Conservation (phyloP, 2,888 invertebrate genomes). For the Venustoraphidia nigricollis region DNA sequence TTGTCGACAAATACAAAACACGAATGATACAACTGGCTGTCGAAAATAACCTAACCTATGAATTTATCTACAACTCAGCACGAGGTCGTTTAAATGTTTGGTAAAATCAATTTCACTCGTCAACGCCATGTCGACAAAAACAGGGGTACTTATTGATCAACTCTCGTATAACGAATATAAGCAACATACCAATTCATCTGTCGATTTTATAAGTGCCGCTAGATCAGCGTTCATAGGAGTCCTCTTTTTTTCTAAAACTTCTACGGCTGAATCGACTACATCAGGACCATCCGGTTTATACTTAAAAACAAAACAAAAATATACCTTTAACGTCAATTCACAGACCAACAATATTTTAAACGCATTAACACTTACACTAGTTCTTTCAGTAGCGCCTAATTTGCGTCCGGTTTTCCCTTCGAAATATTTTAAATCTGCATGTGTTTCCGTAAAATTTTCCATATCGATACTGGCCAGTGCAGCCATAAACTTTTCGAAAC, state of each 20-base stretch:
- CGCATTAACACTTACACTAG: slow-evolving; percentile 19
- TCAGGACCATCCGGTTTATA: slow-evolving; percentile 16
- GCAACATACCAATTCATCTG: slow-evolving; percentile 44
- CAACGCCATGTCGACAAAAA: too few relatives aligned
- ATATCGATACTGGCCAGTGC: slow-evolving; percentile 57
- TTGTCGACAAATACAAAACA: too few relatives aligned
- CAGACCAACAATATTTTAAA: too few relatives aligned
- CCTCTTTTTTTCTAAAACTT: slow-evolving; percentile 28
- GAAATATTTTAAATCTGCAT: slow-evolving; percentile 71
- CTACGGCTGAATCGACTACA: slow-evolving; percentile 31
- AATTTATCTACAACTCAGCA: too few relatives aligned
- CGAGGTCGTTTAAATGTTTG: too few relatives aligned
- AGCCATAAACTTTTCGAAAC: slow-evolving; percentile 77
- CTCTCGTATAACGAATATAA: too few relatives aligned
- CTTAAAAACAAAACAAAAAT: slow-evolving; percentile 7
- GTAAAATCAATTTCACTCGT: too few relatives aligned
- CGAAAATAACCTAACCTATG: too few relatives aligned
- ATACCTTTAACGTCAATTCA: slow-evolving; percentile 8
- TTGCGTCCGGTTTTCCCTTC: slow-evolving; percentile 60
- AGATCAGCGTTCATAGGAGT: slow-evolving; percentile 31
- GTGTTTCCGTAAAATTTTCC: slow-evolving; percentile 58
- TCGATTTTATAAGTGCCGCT: slow-evolving; percentile 43
- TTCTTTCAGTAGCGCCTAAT: slow-evolving; percentile 27
- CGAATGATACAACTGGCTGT: too few relatives aligned
- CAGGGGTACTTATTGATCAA: too few relatives aligned